Conservation (phyloP, 2,888 invertebrate genomes). For the Orchestes rusci region DNA sequence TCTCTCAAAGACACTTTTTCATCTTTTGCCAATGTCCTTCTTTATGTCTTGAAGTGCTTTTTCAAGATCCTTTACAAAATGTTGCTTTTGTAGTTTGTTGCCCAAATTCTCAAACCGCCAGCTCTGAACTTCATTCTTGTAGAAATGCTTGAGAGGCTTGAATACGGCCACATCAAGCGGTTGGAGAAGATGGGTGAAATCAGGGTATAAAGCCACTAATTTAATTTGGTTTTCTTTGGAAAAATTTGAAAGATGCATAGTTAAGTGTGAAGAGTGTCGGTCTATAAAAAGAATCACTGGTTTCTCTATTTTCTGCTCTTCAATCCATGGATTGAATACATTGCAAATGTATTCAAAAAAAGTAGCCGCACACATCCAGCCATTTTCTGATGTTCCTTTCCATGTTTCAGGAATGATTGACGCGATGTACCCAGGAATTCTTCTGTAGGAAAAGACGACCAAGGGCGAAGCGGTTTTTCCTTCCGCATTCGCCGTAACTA, state of each 20-base stretch:
- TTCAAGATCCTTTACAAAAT: conserved; percentile 6
- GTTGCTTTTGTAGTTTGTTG: conserved; percentile 5
- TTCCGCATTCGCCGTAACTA: conserved; percentile 31
- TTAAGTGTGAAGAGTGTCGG: conserved; percentile 6
- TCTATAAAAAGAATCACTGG: conserved; percentile 8
- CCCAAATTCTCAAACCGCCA: conserved; percentile 6
- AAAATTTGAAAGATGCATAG: neutral
- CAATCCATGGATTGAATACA: conserved; percentile 6
- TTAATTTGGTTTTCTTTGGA: conserved; percentile 3
- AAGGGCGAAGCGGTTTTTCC: conserved; percentile 4
- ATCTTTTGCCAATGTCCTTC: no score
- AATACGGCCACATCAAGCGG: conserved; percentile 1
- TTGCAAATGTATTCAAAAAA: conserved; percentile 5
- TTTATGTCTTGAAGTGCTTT: neutral
- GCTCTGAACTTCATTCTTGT: conserved; percentile 5
- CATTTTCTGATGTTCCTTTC: conserved; percentile 8
- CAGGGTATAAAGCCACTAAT: conserved; percentile 5
- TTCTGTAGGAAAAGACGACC: neutral
- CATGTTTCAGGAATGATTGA: neutral
- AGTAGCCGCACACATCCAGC: conserved; percentile 1
- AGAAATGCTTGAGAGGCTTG: neutral
- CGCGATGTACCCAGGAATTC: conserved; percentile 6
- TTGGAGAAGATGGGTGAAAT: conserved; percentile 6
- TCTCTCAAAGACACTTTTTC: no score
- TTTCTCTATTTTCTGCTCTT: conserved; percentile 1